Conservation (phyloP, 2,888 invertebrate genomes). For the Synanthedon formicaeformis region DNA sequence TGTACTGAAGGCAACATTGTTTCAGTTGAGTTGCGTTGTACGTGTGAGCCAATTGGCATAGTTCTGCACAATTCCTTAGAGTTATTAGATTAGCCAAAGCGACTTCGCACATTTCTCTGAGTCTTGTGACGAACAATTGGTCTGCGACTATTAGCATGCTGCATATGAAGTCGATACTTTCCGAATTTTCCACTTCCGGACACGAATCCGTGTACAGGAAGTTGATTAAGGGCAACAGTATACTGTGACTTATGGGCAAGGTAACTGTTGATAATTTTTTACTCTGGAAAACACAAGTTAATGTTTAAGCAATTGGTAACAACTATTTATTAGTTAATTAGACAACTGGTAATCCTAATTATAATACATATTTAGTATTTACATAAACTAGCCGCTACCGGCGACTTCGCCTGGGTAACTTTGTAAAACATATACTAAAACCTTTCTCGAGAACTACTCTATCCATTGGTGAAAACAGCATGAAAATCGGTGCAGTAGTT, state of each 20-base stretch:
- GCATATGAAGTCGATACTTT: constrained; percentile 78
- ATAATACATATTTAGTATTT: too few species aligned
- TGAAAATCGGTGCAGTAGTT: too few species aligned
- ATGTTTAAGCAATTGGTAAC: neutral
- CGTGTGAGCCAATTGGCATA: constrained; percentile 79
- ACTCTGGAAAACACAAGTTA: constrained; percentile 47
- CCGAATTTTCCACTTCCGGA: constrained; percentile 67
- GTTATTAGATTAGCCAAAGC: constrained; percentile 75
- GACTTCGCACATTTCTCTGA: constrained; percentile 80
- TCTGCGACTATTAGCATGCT: constrained; percentile 84
- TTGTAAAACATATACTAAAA: too few species aligned
- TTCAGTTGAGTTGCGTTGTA: constrained; percentile 83
- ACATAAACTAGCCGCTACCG: too few species aligned
- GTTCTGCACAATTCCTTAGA: constrained; percentile 80
- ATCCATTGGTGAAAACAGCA: too few species aligned
- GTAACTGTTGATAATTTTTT: constrained; percentile 60
- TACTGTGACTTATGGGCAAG: constrained; percentile 72
- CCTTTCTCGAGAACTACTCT: too few species aligned
- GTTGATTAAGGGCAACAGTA: constrained; percentile 77
- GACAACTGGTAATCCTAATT: too few species aligned
- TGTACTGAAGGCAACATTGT: constrained; percentile 80
- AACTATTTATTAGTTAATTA: too few species aligned
- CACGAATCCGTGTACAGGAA: constrained; percentile 81
- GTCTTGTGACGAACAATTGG: constrained; percentile 78
- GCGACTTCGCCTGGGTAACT: too few species aligned